Percentiles rank a stretch among this genome's conserved stretches.
Conservation (phyloP, 2,113 vertebrate species). For the Alosa alosa region DNA sequence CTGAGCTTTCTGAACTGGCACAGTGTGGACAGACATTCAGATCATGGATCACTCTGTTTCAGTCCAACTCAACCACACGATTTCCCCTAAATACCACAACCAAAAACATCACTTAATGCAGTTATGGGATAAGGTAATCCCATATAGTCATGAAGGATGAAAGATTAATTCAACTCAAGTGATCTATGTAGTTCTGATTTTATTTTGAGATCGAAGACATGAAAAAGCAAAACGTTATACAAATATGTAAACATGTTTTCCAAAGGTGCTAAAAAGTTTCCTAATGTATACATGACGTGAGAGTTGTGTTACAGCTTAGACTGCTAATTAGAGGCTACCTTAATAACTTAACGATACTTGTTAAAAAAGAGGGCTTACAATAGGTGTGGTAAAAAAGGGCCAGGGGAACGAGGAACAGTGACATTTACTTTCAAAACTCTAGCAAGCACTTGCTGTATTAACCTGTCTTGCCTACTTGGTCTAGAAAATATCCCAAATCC, state of each 20-base stretch:
- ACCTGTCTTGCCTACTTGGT: background rate
- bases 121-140: background rate
- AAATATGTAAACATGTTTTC: no score
- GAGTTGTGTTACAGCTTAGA: no score
- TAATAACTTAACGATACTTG: no score
- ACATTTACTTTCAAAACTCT: background rate
- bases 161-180: background rate
- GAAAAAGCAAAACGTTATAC: no score
- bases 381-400: no score
- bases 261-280: no score
- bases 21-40: background rate
- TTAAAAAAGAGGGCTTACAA: no score
- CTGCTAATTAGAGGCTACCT: no score
- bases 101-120: background rate
- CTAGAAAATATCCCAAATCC: background rate
- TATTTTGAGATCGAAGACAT: no score
- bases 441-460: background rate
- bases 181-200: background rate
- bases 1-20: background rate
- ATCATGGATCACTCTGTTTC: background rate
- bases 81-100: background rate
- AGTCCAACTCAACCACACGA: background rate
- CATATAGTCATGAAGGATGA: background rate
- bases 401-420: background rate
- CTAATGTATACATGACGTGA: no score